Conservation (phyloP, 2,113 vertebrate genomes). For the Hemichromis elongatus region DNA sequence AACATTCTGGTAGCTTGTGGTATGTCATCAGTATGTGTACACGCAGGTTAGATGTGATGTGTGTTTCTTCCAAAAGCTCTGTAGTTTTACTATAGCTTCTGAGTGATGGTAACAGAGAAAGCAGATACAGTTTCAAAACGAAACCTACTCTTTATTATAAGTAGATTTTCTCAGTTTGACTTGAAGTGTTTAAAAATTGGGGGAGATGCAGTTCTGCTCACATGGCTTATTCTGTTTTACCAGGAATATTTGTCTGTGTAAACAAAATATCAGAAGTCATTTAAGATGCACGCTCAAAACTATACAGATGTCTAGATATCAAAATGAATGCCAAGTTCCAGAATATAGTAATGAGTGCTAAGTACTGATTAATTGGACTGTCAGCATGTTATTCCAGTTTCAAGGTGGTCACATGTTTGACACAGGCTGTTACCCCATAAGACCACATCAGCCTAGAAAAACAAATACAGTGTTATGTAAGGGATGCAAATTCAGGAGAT, state of each 20-base stretch:
- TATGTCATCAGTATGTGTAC: not conserved
- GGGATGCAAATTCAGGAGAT: not conserved
- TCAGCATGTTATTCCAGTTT: not conserved
- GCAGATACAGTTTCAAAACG: not conserved
- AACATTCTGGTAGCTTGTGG: not conserved
- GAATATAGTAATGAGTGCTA: not conserved
- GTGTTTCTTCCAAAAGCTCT: not conserved
- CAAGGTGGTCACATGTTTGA: not conserved
- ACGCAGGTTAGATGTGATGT: not conserved
- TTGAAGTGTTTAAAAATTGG: not conserved
- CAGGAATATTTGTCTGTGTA: not conserved
- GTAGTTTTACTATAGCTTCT: not conserved
- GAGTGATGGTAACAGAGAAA: not conserved
- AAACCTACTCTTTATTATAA: not conserved
- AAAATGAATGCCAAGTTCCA: not conserved
- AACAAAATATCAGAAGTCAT: not conserved
- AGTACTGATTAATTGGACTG: not conserved
- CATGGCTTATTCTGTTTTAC: not conserved
- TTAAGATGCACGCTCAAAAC: not conserved
- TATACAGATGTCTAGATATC: not conserved
- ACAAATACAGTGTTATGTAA: not conserved
- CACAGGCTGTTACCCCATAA: not conserved
- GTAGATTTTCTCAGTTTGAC: not conserved
- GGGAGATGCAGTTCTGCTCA: not conserved
- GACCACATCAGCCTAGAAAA: not conserved